phyloP scores from a whole-genome alignment of 2,113 vertebrate species.

The Oriolus oriolus region DNA sequence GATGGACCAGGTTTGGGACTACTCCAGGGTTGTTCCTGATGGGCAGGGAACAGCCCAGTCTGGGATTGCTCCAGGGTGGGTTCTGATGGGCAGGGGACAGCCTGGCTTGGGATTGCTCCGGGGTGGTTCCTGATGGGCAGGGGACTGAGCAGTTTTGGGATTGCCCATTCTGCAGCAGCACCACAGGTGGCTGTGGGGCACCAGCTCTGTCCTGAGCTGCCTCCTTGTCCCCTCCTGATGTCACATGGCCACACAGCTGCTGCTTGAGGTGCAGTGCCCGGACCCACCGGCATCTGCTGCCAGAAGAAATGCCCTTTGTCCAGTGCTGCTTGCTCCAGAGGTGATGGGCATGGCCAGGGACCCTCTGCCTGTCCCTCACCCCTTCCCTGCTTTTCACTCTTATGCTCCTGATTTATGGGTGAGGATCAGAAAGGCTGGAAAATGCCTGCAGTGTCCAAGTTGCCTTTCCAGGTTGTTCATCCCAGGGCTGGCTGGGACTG shows the following conservation, averaged over 20 bases:
- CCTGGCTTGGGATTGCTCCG: neutral
- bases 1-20: neutral
- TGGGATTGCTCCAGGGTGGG: neutral
- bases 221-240: neutral
- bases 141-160: neutral
- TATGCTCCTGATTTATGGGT: neutral
- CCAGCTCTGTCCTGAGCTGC: neutral
- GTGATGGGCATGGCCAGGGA: neutral
- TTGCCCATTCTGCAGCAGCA: neutral
- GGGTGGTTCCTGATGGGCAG: too few species aligned
- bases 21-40: accelerated
- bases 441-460: neutral
- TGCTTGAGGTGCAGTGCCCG: accelerated
- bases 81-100: neutral
- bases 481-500: neutral
- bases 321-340: neutral
- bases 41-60: neutral
- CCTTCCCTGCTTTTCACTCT: neutral
- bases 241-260: neutral
- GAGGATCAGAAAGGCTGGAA: neutral
- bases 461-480: neutral
- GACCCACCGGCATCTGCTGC: too few species aligned
- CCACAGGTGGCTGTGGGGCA: neutral
- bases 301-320: neutral
- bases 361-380: neutral